Conservation (phyloP, 2,888 invertebrate species). For the Macrosoma leucophasiata region DNA sequence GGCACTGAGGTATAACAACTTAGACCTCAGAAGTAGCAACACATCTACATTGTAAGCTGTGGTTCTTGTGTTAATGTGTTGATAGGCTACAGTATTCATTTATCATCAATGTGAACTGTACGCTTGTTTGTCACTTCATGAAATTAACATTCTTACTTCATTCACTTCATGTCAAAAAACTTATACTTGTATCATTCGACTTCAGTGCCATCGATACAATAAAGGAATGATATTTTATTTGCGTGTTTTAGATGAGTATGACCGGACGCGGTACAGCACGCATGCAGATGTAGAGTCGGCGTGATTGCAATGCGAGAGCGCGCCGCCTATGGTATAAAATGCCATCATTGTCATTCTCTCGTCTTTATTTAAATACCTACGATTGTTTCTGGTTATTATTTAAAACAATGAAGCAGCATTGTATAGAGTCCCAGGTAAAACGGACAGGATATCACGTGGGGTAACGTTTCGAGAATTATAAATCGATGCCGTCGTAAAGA, state of each 20-base stretch:
- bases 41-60: no score
- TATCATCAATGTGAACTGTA: no score
- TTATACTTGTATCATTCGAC: no score
- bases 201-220: no score
- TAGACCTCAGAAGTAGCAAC: no score
- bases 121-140: no score
- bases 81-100: no score
- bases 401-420: constrained; percentile 60
- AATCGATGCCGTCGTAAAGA: constrained; percentile 35
- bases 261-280: constrained; percentile 65
- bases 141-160: no score
- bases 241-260: constrained; percentile 58
- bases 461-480: constrained; percentile 49
- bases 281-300: constrained; percentile 56
- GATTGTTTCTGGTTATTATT: constrained; percentile 59
- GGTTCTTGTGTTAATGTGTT: no score
- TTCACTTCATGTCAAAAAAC: no score
- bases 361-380: constrained; percentile 58
- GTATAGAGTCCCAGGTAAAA: constrained; percentile 37
- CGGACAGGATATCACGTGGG: constrained; percentile 64
- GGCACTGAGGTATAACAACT: no score
- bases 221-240: constrained; percentile 6
- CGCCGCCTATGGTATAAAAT: constrained; percentile 66
- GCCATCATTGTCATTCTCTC: constrained; percentile 48
- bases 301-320: constrained; percentile 68